phyloP scores from a whole-genome alignment of 2,888 invertebrate species.

The Scaptodrosophila latifasciaeformis region DNA sequence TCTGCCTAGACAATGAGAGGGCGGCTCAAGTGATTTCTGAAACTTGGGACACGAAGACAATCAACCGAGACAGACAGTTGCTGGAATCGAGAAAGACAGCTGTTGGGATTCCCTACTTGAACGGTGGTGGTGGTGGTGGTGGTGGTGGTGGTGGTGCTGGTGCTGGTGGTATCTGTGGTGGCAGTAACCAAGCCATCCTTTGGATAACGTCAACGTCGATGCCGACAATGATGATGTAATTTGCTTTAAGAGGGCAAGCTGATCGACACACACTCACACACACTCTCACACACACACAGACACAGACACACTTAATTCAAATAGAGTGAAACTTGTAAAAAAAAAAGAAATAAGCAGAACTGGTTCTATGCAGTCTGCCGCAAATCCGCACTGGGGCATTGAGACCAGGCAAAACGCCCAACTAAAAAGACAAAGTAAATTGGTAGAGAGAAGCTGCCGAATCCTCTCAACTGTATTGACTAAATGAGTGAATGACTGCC shows the following conservation, averaged over 20 bases:
- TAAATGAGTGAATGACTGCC: constrained; percentile 22
- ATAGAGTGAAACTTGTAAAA: too few species aligned
- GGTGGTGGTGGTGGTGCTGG: too few species aligned
- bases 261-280: constrained; percentile 19
- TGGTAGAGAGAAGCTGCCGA: too few species aligned
- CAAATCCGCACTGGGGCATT: constrained; percentile 13
- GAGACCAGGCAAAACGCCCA: too few species aligned
- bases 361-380: constrained; percentile 36
- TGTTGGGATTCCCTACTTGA: constrained; percentile 55
- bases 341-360: too few species aligned
- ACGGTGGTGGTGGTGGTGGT: too few species aligned
- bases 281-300: not conserved
- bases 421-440: too few species aligned
- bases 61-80: constrained; percentile 25
- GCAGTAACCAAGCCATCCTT: constrained; percentile 53
- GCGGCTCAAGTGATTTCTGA: constrained; percentile 27
- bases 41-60: too few species aligned
- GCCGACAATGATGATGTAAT: constrained; percentile 49
- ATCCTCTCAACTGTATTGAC: constrained; percentile 6
- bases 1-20: constrained; percentile 53
- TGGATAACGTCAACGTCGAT: constrained; percentile 9
- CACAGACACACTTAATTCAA: not conserved
- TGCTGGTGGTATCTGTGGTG: too few species aligned
- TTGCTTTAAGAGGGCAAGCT: constrained; percentile 20
- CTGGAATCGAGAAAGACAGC: too few species aligned